These are phyloP conservation scores for Prinia subflava DNA, from an alignment of 2,113 vertebrate species.

Conservation along the genomic window DNA sequence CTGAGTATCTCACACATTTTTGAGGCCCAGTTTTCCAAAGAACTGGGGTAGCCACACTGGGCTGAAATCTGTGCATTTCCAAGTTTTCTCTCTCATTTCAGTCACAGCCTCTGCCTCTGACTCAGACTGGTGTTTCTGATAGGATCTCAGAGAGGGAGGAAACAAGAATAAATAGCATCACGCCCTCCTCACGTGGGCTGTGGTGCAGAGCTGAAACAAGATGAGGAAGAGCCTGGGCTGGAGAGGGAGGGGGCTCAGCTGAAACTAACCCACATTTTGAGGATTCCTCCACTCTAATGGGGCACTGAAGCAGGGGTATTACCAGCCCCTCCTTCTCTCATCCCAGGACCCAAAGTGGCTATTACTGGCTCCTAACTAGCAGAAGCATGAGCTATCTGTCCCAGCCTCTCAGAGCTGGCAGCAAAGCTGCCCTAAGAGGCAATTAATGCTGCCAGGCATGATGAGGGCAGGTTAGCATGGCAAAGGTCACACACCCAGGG, in stretches of 20 bases:
- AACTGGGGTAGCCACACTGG: neutral
- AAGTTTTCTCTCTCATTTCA: neutral
- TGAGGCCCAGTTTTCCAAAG: neutral
- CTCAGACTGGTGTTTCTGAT: conserved; percentile 41
- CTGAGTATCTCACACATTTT: neutral
- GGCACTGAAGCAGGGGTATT: neutral
- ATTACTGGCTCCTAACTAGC: neutral
- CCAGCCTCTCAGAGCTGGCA: neutral
- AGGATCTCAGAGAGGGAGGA: conserved; percentile 33
- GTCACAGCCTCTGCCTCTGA: conserved; percentile 14
- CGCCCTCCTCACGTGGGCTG: conserved; percentile 29
- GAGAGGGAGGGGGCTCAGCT: neutral
- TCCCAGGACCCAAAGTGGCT: neutral
- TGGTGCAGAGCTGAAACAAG: conserved; percentile 34
- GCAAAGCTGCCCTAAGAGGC: neutral
- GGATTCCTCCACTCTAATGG: neutral
- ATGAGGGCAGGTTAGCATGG: conserved; percentile 34
- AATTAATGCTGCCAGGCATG: neutral
- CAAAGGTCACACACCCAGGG: neutral
- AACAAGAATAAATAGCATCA: conserved; percentile 57
- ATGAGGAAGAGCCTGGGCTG: neutral
- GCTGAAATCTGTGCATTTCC: neutral
- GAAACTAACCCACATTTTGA: conserved; percentile 42
- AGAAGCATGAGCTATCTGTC: conserved; percentile 28
- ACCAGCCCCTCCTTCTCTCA: conserved; percentile 17